These are phyloP conservation scores for Callopanchax toddi DNA, from an alignment of 2,113 vertebrate species.

Conservation along the genomic window DNA sequence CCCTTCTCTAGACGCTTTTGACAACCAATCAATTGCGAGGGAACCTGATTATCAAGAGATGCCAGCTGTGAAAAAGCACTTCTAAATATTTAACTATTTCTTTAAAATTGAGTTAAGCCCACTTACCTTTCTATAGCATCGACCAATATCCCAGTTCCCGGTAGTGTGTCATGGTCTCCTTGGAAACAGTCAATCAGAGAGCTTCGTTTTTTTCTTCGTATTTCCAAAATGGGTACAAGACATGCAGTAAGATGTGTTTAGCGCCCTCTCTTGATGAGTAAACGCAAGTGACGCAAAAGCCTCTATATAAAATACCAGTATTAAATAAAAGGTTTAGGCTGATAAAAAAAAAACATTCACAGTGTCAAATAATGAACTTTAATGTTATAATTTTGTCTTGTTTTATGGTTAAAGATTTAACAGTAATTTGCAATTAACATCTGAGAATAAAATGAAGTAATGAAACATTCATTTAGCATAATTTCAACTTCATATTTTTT, in stretches of 20 bases:
- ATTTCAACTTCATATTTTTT: background rate
- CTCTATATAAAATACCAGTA: too few species aligned
- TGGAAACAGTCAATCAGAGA: slow-evolving; percentile 56
- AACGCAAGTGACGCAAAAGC: too few species aligned
- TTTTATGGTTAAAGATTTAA: background rate
- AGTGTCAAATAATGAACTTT: too few species aligned
- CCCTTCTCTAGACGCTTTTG: background rate
- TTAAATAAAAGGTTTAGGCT: too few species aligned
- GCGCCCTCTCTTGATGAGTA: slow-evolving; percentile 3
- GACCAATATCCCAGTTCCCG: slow-evolving; percentile 13
- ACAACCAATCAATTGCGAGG: background rate
- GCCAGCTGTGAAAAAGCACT: background rate
- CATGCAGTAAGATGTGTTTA: background rate
- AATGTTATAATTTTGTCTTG: background rate
- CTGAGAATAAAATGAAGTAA: too few species aligned
- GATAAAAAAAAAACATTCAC: too few species aligned
- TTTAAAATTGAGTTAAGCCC: background rate
- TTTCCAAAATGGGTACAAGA: background rate
- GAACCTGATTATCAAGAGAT: background rate
- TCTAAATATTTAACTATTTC: background rate
- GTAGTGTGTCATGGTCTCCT: slow-evolving; percentile 56
- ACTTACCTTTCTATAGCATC: slow-evolving; percentile 37
- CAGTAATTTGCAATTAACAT: too few species aligned
- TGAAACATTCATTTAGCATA: too few species aligned
- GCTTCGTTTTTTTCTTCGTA: slow-evolving; percentile 38